phyloP scores from a whole-genome alignment of 2,888 invertebrate species.

The Drosophila neonasuta region DNA sequence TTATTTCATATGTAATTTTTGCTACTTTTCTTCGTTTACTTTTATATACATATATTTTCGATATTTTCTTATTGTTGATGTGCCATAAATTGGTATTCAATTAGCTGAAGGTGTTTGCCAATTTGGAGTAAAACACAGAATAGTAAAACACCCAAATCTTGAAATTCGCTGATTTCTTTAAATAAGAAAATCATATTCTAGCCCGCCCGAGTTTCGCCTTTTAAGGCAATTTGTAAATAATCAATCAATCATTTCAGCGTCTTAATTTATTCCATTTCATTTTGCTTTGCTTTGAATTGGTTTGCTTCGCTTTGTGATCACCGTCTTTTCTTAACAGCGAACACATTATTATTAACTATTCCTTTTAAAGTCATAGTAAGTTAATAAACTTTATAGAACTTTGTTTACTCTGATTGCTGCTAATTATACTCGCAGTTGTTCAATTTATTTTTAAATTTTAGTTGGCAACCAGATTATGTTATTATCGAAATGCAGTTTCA shows the following conservation, averaged over 20 bases:
- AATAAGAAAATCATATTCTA: background rate
- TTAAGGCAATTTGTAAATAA: conserved; percentile 51
- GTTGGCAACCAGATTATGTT: no score
- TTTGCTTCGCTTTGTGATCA: conserved; percentile 27
- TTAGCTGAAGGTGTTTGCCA: conserved; percentile 61
- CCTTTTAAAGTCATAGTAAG: conserved; percentile 44
- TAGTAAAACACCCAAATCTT: background rate
- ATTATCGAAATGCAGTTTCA: background rate
- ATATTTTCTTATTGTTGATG: conserved; percentile 52
- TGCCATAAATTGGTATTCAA: conserved; percentile 64
- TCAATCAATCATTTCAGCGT: conserved; percentile 52
- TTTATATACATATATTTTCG: conserved; percentile 16
- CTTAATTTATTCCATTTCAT: conserved; percentile 47
- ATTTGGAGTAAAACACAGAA: conserved; percentile 23
- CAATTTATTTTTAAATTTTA: background rate
- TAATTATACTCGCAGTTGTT: background rate
- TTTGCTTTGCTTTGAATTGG: conserved; percentile 14
- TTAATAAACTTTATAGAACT: conserved; percentile 29
- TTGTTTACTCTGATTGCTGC: background rate
- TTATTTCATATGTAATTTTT: conserved; percentile 38
- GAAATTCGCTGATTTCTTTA: background rate
- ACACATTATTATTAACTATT: conserved; percentile 31
- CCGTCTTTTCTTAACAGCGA: conserved; percentile 27
- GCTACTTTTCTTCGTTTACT: conserved; percentile 16
- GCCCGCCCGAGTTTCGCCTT: conserved; percentile 25